phyloP scores from a whole-genome alignment of 2,888 invertebrate species.

The Aelia acuminata region DNA sequence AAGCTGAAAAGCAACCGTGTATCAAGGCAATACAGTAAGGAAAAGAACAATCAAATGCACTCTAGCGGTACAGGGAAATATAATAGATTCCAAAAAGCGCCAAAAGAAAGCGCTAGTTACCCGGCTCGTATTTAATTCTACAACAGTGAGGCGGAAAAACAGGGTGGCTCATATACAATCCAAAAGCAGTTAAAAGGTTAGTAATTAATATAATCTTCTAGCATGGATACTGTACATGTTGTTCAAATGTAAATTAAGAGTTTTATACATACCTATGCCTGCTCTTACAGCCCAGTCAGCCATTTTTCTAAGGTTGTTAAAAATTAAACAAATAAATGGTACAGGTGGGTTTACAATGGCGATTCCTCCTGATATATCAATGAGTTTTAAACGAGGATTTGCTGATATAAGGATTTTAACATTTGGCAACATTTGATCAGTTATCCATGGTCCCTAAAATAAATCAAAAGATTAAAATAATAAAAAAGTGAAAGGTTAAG shows the following conservation, averaged over 20 bases:
- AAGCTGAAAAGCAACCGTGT: too few species aligned
- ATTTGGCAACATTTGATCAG: slow-evolving; percentile 47
- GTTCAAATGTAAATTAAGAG: not conserved
- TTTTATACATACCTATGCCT: slow-evolving; percentile 40
- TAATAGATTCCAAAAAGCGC: too few species aligned
- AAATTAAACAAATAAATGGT: slow-evolving; percentile 50
- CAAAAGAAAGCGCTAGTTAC: too few species aligned
- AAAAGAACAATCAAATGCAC: too few species aligned
- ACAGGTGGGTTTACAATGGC: slow-evolving; percentile 20
- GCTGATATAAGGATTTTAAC: slow-evolving; percentile 54
- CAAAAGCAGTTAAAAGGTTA: too few species aligned
- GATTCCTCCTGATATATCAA: slow-evolving; percentile 49
- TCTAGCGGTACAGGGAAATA: too few species aligned
- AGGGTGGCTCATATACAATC: too few species aligned
- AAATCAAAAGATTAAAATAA: not conserved
- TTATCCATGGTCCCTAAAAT: slow-evolving; percentile 43
- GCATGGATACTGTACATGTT: too few species aligned
- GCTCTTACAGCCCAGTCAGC: slow-evolving; percentile 46
- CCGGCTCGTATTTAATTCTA: too few species aligned
- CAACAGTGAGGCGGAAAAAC: too few species aligned
- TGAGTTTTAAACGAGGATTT: slow-evolving; percentile 42
- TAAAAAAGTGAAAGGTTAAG: not conserved
- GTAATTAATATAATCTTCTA: too few species aligned
- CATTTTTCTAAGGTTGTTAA: slow-evolving; percentile 20
- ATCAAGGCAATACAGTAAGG: too few species aligned